Conservation (phyloP, 2,888 invertebrate species). For the Spialia ferax region DNA sequence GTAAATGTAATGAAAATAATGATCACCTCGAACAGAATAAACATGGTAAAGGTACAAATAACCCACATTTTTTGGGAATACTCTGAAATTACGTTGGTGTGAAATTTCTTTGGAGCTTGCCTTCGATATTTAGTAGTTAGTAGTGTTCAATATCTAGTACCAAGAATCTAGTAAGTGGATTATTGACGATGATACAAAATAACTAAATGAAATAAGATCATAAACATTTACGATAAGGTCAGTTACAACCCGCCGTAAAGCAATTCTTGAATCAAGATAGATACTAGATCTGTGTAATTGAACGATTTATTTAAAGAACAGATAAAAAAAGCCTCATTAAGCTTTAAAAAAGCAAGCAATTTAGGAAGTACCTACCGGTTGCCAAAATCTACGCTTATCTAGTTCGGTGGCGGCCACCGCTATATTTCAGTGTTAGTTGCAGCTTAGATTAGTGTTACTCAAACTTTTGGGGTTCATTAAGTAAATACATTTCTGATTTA, state of each 20-base stretch:
- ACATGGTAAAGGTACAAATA: not conserved
- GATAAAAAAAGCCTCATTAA: not conserved
- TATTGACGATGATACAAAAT: no score
- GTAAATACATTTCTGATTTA: not conserved
- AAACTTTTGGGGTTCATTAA: conserved; percentile 14
- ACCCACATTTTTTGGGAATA: not conserved
- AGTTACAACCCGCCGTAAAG: no score
- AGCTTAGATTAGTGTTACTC: conserved; percentile 41
- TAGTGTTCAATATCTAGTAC: no score
- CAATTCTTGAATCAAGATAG: no score
- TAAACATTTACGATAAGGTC: no score
- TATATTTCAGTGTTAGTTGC: conserved; percentile 46
- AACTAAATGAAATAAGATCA: no score
- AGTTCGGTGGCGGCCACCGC: conserved; percentile 43
- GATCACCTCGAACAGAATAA: not conserved
- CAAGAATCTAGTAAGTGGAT: no score
- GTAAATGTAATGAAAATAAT: not conserved
- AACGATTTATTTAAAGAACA: not conserved
- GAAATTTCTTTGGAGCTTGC: no score
- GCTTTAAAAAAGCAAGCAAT: conserved; percentile 31
- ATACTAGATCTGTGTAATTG: no score
- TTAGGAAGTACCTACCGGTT: conserved; percentile 24
- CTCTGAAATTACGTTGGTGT: not conserved
- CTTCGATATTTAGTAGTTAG: no score
- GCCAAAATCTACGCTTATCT: conserved; percentile 43